Conservation (phyloP, 2,113 vertebrate genomes). For the Rhizomys pruinosus region DNA sequence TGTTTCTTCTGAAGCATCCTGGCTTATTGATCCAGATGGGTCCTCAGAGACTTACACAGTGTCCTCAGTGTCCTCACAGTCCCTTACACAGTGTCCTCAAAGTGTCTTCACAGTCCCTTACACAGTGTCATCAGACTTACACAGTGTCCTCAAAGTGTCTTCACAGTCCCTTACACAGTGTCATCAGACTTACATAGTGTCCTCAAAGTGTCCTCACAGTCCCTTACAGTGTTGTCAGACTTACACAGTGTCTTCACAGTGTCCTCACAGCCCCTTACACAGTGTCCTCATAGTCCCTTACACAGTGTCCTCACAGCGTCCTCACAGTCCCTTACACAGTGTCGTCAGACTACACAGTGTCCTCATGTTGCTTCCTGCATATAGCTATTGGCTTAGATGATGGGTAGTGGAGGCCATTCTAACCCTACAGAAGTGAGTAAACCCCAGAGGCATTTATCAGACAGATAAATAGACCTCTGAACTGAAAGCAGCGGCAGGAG, state of each 20-base stretch:
- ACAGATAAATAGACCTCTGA: background rate
- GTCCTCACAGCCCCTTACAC: too few relatives aligned
- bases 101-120: rapidly evolving
- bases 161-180: too few relatives aligned
- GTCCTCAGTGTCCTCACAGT: rapidly evolving
- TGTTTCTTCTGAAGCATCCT: constrained; percentile 73
- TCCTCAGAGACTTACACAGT: background rate
- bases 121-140: too few relatives aligned
- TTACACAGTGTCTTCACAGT: too few relatives aligned
- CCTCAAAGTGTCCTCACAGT: too few relatives aligned
- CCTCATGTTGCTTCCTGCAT: background rate
- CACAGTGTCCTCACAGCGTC: too few relatives aligned
- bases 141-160: too few relatives aligned
- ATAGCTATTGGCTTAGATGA: background rate
- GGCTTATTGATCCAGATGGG: constrained; percentile 68
- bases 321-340: too few relatives aligned
- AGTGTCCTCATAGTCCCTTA: too few relatives aligned
- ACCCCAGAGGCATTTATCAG: constrained; percentile 11
- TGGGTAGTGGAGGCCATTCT: constrained; percentile 27
- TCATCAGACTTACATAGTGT: too few relatives aligned
- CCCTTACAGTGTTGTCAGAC: too few relatives aligned
- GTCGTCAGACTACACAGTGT: background rate
- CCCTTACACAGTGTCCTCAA: too few relatives aligned
- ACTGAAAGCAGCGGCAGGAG: background rate
- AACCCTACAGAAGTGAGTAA: background rate